phyloP scores from a whole-genome alignment of 37 sponge, comb jelly and placozoan species.

The Oscarella lobularis region DNA sequence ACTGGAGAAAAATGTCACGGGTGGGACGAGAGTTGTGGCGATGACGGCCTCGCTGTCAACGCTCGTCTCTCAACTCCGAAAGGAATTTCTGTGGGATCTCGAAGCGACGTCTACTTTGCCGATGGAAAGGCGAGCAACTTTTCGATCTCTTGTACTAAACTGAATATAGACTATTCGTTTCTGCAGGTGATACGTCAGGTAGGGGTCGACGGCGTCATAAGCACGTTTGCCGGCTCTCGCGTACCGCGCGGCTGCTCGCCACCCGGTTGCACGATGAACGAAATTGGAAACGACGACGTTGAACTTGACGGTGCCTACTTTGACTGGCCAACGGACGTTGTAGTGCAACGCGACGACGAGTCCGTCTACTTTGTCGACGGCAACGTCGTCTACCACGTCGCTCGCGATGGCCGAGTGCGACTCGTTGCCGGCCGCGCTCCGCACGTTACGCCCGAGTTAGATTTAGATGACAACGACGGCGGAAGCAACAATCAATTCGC shows the following conservation, averaged over 20 bases:
- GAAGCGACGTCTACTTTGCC: background rate
- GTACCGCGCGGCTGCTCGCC: background rate
- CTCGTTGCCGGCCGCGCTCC: background rate
- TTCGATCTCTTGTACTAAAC: no score
- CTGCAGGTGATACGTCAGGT: background rate
- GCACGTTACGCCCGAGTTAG: background rate
- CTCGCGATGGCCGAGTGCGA: background rate
- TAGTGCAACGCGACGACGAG: background rate
- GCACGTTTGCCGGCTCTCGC: background rate
- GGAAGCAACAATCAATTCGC: background rate
- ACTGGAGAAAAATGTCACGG: background rate
- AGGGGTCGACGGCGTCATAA: background rate
- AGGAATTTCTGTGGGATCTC: background rate
- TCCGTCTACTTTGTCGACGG: background rate
- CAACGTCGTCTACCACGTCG: background rate
- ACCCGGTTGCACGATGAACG: background rate
- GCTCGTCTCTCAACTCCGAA: background rate
- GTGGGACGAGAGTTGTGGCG: background rate
- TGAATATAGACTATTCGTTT: no score
- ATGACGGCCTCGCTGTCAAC: background rate
- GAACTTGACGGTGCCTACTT: background rate
- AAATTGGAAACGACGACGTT: background rate
- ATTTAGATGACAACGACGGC: no score
- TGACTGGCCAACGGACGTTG: background rate
- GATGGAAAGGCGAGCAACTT: no score